Evolutionary conservation across 2,113 vertebrate genomes (phyloP).

Genomic region (Bubalus kerabau): DNA sequence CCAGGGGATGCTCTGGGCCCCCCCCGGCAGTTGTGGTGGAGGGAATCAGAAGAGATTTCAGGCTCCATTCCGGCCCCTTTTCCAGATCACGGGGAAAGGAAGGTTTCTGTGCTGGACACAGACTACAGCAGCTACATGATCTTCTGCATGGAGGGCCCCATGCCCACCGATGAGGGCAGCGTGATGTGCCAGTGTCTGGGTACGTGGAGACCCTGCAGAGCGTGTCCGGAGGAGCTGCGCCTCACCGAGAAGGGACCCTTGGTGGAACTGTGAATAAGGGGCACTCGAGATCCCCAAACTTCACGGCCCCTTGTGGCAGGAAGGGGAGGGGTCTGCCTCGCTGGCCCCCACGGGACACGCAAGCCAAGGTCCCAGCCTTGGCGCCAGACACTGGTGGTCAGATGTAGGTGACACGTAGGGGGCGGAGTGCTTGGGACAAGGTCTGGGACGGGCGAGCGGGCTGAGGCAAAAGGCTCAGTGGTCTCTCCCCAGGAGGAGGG

Average conservation of each 20-base stretch:
- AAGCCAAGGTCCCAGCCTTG: background rate
- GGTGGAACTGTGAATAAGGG: no score
- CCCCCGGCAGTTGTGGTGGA: fast-evolving
- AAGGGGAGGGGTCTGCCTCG: background rate
- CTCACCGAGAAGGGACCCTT: background rate
- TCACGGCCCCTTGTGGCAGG: fast-evolving
- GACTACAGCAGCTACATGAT: background rate
- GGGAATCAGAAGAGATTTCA: background rate
- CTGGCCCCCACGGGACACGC: background rate
- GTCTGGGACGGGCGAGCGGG: background rate
- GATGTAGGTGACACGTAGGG: background rate
- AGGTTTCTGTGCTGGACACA: background rate
- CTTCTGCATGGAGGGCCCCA: background rate
- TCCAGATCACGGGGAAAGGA: background rate
- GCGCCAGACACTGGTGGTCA: background rate
- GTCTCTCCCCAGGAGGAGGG: background rate
- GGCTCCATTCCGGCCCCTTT: background rate
- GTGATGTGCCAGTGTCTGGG: background rate
- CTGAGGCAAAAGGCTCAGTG: background rate
- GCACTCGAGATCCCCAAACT: fast-evolving
- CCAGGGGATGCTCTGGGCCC: background rate
- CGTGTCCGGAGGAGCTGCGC: fast-evolving
- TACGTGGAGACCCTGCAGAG: fast-evolving
- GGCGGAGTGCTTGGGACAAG: fast-evolving
- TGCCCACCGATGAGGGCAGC: fast-evolving